Evolutionary conservation across 2,888 invertebrate genomes (phyloP).

Genomic region (Alloscopus bannaensis): DNA sequence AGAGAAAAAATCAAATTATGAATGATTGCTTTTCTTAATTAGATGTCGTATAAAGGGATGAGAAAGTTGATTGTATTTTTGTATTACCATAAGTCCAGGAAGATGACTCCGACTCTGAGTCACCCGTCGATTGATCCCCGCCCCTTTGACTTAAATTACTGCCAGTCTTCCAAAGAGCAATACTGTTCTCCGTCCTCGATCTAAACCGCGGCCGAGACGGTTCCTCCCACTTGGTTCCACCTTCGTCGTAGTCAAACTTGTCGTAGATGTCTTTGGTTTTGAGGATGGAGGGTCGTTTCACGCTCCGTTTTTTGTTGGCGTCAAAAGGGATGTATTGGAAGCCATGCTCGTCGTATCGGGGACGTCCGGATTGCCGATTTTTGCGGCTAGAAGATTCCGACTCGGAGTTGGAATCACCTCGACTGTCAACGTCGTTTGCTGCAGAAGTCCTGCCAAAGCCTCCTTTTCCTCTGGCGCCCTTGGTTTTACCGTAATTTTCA

Average conservation of each 20-base stretch:
- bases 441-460: conserved; percentile 32
- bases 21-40: not conserved
- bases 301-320: conserved; percentile 35
- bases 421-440: conserved; percentile 53
- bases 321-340: conserved; percentile 59
- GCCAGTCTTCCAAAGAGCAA: conserved; percentile 60
- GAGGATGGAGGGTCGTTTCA: conserved; percentile 41
- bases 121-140: conserved; percentile 22
- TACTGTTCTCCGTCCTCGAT: conserved; percentile 50
- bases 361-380: conserved; percentile 46
- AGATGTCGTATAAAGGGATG: too few relatives aligned
- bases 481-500: conserved; percentile 55
- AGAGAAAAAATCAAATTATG: not conserved
- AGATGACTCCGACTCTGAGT: conserved; percentile 54
- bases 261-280: conserved; percentile 63
- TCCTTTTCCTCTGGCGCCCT: conserved; percentile 12
- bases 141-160: conserved; percentile 51
- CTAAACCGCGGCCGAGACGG: conserved; percentile 37
- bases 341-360: conserved; percentile 59
- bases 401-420: conserved; percentile 39
- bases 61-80: not conserved
- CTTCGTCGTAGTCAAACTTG: conserved; percentile 56
- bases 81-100: conserved; percentile 57
- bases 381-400: conserved; percentile 29
- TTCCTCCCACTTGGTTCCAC: conserved; percentile 51